A percentile compares a stretch with the other conserved stretches of the same genome.
These are phyloP conservation scores for Stenodera caucasica DNA, from an alignment of 2,888 invertebrate genomes.

Conservation along the genomic window DNA sequence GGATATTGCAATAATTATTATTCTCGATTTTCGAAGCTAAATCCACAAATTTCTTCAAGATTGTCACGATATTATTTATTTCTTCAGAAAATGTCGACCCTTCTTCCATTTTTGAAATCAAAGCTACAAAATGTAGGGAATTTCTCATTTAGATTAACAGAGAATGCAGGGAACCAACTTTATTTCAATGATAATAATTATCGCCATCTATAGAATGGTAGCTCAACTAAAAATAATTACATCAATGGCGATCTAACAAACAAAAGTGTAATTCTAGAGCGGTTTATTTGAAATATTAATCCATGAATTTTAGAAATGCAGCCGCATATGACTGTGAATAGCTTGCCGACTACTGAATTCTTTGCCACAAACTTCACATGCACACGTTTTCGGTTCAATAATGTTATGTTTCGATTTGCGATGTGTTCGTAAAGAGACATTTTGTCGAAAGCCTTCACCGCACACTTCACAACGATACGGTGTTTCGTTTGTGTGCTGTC, in stretches of 20 bases:
- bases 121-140: too few species aligned
- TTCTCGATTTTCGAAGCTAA: background rate
- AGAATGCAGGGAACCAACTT: too few species aligned
- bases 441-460: conserved; percentile 44
- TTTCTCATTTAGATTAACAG: too few species aligned
- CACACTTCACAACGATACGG: conserved; percentile 44
- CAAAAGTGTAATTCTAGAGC: conserved; percentile 9
- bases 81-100: background rate
- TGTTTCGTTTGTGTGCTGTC: conserved; percentile 45
- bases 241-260: too few species aligned
- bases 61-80: background rate
- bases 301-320: conserved; percentile 25
- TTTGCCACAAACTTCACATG: conserved; percentile 40
- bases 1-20: background rate
- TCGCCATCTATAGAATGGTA: too few species aligned
- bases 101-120: too few species aligned
- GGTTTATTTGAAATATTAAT: background rate
- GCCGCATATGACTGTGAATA: conserved; percentile 33
- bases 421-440: conserved; percentile 44
- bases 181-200: too few species aligned
- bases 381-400: conserved; percentile 35
- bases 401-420: conserved; percentile 44
- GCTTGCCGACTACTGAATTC: conserved; percentile 29
- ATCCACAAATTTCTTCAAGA: background rate
- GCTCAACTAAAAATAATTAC: too few species aligned